Evolutionary conservation across 2,888 invertebrate species (phyloP).

Genomic region (Andrena trimmerana): DNA sequence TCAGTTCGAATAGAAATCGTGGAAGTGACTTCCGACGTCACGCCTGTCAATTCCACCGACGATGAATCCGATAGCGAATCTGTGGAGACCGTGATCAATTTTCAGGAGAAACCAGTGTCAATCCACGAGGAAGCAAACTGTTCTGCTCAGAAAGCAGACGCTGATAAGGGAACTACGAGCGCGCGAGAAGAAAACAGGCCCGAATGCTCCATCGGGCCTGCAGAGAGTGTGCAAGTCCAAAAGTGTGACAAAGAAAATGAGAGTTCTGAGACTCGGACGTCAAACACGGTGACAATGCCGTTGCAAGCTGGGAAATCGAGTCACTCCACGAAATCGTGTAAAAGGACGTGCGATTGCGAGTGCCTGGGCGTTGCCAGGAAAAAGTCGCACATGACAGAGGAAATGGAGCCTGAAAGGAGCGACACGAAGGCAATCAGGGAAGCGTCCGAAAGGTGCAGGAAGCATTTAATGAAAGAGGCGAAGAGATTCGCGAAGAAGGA

Average conservation of each 20-base stretch:
- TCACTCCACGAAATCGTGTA: background rate
- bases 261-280: background rate
- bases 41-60: background rate
- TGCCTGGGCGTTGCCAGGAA: conserved; percentile 2
- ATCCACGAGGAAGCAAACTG: background rate
- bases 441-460: conserved; percentile 54
- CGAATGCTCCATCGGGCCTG: background rate
- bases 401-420: background rate
- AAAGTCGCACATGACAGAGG: conserved; percentile 39
- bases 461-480: conserved; percentile 56
- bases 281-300: background rate
- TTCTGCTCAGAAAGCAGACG: background rate
- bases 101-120: conserved; percentile 1
- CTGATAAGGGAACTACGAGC: accelerated
- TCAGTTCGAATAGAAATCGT: conserved; percentile 19
- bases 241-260: background rate
- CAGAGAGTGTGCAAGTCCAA: too few relatives aligned
- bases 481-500: conserved; percentile 52
- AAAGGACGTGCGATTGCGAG: conserved; percentile 29
- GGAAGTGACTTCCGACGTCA: background rate
- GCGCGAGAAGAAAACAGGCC: too few relatives aligned
- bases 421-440: conserved; percentile 16
- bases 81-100: conserved; percentile 48
- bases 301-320: background rate
- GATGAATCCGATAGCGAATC: conserved; percentile 59